Evolutionary conservation across 2,113 vertebrate genomes (phyloP).

Genomic region (Chlorodrepanis virens): DNA sequence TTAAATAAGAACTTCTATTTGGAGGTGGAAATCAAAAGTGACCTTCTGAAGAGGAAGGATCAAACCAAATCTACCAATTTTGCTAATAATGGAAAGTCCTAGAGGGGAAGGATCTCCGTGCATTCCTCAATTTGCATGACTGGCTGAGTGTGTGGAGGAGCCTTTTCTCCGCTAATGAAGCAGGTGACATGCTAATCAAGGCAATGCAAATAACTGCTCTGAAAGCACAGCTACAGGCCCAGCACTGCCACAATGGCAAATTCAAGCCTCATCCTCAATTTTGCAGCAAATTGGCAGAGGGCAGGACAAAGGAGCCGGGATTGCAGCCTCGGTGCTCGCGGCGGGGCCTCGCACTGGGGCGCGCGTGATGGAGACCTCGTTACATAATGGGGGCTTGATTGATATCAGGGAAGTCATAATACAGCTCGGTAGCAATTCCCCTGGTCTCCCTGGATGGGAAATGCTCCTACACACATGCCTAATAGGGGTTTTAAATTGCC

Average conservation of each 20-base stretch:
- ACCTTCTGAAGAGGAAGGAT: conserved; percentile 24
- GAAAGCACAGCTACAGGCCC: not conserved
- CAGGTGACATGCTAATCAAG: conserved; percentile 49
- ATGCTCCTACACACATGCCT: conserved; percentile 31
- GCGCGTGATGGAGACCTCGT: not conserved
- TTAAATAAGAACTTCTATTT: not conserved
- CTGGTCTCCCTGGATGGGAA: conserved; percentile 32
- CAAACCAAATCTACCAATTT: conserved; percentile 11
- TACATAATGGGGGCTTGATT: conserved; percentile 59
- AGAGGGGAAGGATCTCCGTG: conserved; percentile 18
- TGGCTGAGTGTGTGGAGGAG: not conserved
- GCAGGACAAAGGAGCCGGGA: conserved; percentile 51
- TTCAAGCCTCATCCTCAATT: not conserved
- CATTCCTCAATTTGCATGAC: conserved; percentile 50
- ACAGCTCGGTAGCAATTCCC: not conserved
- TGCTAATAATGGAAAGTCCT: conserved; percentile 52
- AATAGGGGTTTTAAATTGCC: conserved; percentile 36
- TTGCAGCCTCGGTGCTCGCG: not conserved
- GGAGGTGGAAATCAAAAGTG: conserved; percentile 39
- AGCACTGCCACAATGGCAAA: not conserved
- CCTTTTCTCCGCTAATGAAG: conserved; percentile 37
- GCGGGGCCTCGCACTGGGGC: not conserved
- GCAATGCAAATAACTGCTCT: conserved; percentile 23
- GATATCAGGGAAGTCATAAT: conserved; percentile 18
- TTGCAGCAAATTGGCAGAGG: conserved; percentile 18